A percentile compares a stretch with the other conserved stretches of the same genome.
These are phyloP conservation scores for Isoperla grammatica DNA, from an alignment of 2,888 invertebrate species.

Conservation along the genomic window DNA sequence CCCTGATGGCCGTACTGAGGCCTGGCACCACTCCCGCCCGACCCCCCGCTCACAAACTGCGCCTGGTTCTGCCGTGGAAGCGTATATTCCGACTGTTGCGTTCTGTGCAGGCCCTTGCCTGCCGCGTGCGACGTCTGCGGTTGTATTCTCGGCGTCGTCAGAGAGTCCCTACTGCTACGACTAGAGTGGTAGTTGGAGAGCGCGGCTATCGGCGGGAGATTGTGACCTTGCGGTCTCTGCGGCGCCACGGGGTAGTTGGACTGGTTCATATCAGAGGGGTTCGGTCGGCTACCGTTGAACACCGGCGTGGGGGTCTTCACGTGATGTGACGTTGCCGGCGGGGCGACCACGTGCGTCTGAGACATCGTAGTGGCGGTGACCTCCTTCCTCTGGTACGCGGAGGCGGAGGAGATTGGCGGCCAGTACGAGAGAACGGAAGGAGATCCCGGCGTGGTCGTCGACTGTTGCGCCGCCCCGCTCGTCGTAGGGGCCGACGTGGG, in stretches of 20 bases:
- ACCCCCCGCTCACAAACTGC: conserved; percentile 29
- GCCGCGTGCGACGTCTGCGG: conserved; percentile 1
- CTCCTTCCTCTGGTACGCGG: conserved; percentile 25
- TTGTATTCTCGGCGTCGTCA: conserved; percentile 8
- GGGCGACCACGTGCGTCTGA: conserved; percentile 10
- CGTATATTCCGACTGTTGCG: conserved; percentile 37
- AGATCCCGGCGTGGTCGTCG: conserved; percentile 32
- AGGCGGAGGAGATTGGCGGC: conserved; percentile 29
- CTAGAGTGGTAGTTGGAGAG: conserved; percentile 47
- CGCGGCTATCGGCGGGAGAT: conserved; percentile 50
- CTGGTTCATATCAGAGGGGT: not conserved
- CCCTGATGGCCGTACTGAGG: conserved; percentile 36
- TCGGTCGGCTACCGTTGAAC: conserved; percentile 25
- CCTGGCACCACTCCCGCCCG: conserved; percentile 35
- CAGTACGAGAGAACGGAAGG: conserved; percentile 31
- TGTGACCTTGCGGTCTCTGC: conserved; percentile 39
- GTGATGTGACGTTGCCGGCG: conserved; percentile 7
- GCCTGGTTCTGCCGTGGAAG: conserved; percentile 25
- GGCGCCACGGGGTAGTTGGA: conserved; percentile 11
- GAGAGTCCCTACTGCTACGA: conserved; percentile 35
- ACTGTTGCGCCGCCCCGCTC: conserved; percentile 38
- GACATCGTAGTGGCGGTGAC: conserved; percentile 6
- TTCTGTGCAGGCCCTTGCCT: conserved; percentile 31
- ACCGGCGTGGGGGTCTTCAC: conserved; percentile 8
- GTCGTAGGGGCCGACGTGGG: conserved; percentile 39